Base-by-base conservation (phyloP, 2,888 invertebrate species). In the Amphipoea lucens region DNA sequence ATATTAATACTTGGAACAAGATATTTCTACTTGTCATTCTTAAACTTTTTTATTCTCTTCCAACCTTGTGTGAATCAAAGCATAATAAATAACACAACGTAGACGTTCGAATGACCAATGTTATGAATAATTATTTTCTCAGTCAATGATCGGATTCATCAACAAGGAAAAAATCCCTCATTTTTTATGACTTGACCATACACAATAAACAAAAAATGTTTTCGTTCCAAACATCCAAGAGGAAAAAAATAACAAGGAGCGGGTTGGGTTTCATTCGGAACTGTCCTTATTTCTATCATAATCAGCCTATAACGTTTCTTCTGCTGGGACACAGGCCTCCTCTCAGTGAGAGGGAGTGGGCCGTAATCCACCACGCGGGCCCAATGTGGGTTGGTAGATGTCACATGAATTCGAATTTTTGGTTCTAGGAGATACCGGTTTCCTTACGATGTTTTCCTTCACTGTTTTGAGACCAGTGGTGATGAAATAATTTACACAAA, bases 111-210 rank as follows among this genome's bases (percentile, higher is more conserved):
- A 65, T 60, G 36, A 45, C 51, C 51, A 62, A 73, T 66, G 60
- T 70, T 69, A 29, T 62, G 51, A 70, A 62, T 67, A 63, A 63
- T 63, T 62, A 48, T 72, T 42, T 62, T 62, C 48, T 45, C 65
- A 62, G 71, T 71, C 36, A 72, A 74, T 14, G 40, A 71, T 81
- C 75, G 42, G n/a, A 70, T 74, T 75, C 12, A 60, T 66, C 36
- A 75, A 81, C 60, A 81, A 71, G 66, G 69, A 60, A 81, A 80
- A 17, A 51, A 9, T 36, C 9, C n/a, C 1, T 66, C 0, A 45
- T 36, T 36, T 36, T 75, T 29, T 45, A 67, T 57, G 54, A 74
- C 40, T 51, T 51, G 4, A 48, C 9, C 3, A 36, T 36, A 36
- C 14, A 29, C 42, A 36, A 36, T 23, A 54, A 73, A 73, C 20